These are phyloP conservation scores for Microtus pennsylvanicus DNA, from an alignment of 2,113 vertebrate genomes.

Conservation along the genomic window DNA sequence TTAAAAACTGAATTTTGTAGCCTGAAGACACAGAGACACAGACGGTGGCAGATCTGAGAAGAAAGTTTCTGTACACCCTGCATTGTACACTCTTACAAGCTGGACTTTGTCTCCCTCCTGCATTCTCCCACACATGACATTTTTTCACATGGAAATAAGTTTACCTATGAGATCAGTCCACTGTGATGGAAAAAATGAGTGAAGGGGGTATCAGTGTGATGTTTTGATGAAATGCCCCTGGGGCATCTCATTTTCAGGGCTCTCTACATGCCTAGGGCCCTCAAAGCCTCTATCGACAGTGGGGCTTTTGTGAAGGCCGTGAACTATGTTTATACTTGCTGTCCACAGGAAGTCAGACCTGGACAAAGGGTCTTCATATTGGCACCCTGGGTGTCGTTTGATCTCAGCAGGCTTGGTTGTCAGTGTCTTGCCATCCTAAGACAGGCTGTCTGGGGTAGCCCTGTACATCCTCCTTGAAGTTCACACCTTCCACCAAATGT, in stretches of 20 bases:
- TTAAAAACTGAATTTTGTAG: not conserved
- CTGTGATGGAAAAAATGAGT: not conserved
- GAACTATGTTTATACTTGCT: conserved; percentile 38
- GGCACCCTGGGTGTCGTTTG: conserved; percentile 44
- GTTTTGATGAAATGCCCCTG: conserved; percentile 57
- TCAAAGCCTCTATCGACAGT: not conserved
- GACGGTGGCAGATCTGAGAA: accelerated
- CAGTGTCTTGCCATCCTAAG: not conserved
- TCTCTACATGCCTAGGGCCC: not conserved
- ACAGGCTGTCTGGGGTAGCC: not conserved
- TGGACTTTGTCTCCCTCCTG: not conserved
- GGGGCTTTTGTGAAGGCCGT: conserved; percentile 1
- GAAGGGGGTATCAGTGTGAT: not conserved
- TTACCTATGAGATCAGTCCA: not conserved
- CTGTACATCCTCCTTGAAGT: not conserved
- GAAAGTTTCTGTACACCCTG: not conserved
- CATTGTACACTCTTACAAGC: no score
- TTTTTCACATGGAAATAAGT: not conserved
- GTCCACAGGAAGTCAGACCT: conserved; percentile 1
- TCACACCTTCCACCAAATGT: not conserved
- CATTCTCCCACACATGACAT: not conserved
- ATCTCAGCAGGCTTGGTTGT: not conserved
- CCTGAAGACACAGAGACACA: not conserved
- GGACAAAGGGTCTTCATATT: conserved; percentile 28
- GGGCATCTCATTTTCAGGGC: conserved; percentile 42